phyloP scores from a whole-genome alignment of 2,797 vertebrate species.

The Nasua narica region DNA sequence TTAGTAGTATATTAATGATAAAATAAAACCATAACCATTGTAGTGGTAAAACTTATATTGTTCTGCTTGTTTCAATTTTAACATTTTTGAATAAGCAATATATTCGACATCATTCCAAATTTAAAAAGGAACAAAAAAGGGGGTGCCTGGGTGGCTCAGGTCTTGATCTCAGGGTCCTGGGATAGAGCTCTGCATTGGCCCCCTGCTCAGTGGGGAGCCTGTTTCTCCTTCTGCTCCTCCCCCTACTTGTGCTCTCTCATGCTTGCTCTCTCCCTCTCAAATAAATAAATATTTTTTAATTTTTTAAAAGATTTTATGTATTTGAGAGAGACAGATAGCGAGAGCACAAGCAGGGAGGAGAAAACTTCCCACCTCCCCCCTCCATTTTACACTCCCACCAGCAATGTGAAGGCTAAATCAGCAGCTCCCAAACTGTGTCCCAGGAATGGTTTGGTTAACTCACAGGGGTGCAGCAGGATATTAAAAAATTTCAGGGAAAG shows the following conservation, averaged over 20 bases:
- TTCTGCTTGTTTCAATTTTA: neutral
- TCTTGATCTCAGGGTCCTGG: neutral
- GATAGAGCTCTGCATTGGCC: neutral
- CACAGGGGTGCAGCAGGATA: neutral
- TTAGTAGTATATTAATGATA: neutral
- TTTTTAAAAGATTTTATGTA: neutral
- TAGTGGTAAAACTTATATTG: neutral
- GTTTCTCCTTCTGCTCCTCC: neutral
- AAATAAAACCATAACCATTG: neutral
- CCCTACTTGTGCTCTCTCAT: neutral
- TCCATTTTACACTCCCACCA: neutral
- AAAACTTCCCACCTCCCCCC: neutral
- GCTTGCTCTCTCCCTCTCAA: neutral
- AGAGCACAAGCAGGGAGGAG: neutral
- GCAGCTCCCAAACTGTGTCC: neutral
- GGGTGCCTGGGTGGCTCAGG: neutral
- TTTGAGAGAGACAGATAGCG: neutral
- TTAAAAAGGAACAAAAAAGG: neutral
- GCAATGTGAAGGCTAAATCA: neutral
- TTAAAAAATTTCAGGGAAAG: neutral
- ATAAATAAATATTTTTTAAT: neutral
- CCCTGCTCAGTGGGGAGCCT: neutral
- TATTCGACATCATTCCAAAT: conserved; percentile 14
- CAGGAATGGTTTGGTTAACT: neutral
- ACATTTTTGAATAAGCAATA: neutral